Percentiles rank a stretch among this genome's conserved stretches.
Conservation (phyloP, 2,113 vertebrate species). For the Lichenostomus cassidix region DNA sequence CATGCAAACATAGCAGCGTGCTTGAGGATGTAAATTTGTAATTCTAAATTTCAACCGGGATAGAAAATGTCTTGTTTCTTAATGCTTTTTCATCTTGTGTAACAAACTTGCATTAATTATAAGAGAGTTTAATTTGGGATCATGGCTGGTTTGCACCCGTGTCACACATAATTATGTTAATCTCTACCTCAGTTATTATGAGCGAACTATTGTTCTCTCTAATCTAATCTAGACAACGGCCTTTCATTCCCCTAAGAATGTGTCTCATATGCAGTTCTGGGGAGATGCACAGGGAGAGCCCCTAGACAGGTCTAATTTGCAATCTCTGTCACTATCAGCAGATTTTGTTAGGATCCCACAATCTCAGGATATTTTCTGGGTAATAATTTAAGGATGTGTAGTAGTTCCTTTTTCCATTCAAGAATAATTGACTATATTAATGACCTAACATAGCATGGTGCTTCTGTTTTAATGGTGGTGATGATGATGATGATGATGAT, state of each 20-base stretch:
- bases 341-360: not conserved
- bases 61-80: not conserved
- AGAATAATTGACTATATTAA: not conserved
- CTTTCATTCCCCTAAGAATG: not conserved
- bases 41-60: not conserved
- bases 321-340: not conserved
- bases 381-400: not conserved
- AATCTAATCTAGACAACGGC: not conserved
- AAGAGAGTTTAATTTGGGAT: not conserved
- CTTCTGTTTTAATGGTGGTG: not conserved
- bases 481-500: too few species aligned
- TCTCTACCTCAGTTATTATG: not conserved
- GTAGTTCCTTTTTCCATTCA: not conserved
- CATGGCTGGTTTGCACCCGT: accelerated
- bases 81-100: not conserved
- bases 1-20: not conserved
- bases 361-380: not conserved
- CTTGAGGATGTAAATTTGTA: not conserved
- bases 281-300: not conserved
- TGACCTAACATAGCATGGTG: not conserved
- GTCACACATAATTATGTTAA: not conserved
- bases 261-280: not conserved
- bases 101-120: not conserved
- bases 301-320: not conserved
- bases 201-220: not conserved